Evolutionary conservation across 2,113 vertebrate genomes (phyloP).

Genomic region (Bostrychus sinensis): DNA sequence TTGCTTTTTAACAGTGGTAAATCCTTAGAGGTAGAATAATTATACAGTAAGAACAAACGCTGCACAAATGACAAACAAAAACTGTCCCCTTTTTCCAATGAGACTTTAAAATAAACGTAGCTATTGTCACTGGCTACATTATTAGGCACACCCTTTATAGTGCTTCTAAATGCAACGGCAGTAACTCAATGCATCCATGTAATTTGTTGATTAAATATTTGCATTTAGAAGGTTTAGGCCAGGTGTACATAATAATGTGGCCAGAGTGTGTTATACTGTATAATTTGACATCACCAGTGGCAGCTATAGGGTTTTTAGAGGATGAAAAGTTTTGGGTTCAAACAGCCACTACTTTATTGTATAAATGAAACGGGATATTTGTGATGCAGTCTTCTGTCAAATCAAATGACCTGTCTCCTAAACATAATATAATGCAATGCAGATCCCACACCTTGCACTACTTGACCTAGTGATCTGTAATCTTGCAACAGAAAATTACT

Average conservation of each 20-base stretch:
- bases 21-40: slow-evolving; percentile 70
- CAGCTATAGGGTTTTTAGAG: slow-evolving; percentile 53
- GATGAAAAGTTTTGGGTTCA: slow-evolving; percentile 40
- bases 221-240: no score
- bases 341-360: slow-evolving; percentile 20
- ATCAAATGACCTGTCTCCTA: no score
- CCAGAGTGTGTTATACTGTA: background rate
- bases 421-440: no score
- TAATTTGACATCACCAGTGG: slow-evolving; percentile 45
- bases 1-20: slow-evolving; percentile 62
- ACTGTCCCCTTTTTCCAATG: background rate
- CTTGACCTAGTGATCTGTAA: background rate
- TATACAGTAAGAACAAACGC: slow-evolving; percentile 46
- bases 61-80: slow-evolving; percentile 27
- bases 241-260: background rate
- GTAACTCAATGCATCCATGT: background rate
- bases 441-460: no score
- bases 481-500: slow-evolving; percentile 13
- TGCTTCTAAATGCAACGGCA: background rate
- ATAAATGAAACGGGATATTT: background rate
- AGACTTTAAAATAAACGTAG: background rate
- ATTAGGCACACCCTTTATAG: background rate
- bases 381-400: no score
- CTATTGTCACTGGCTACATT: background rate
- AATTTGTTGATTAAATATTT: background rate